Conservation (phyloP, 2,888 invertebrate genomes). For the Synanthedon vespiformis region DNA sequence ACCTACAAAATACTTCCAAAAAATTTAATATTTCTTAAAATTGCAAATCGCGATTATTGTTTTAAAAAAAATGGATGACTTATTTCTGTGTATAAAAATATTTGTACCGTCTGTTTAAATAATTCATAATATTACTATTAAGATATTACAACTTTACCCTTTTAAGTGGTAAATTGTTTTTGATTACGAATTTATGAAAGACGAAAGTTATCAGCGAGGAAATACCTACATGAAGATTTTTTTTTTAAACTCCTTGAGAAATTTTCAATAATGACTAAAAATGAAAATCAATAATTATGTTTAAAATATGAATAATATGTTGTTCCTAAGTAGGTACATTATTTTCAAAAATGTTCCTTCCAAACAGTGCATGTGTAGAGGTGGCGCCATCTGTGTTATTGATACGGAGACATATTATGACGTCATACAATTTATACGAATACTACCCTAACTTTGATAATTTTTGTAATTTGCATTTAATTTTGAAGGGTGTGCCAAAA, state of each 20-base stretch:
- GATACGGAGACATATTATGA: too few species aligned
- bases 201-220: too few species aligned
- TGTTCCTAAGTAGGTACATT: slow-evolving; percentile 60
- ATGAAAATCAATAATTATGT: not conserved
- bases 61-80: not conserved
- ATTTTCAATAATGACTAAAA: not conserved
- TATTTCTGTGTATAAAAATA: not conserved
- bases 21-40: too few species aligned
- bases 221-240: not conserved
- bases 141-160: too few species aligned
- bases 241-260: not conserved
- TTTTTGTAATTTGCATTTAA: slow-evolving; percentile 24
- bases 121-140: not conserved
- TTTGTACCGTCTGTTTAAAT: not conserved
- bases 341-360: slow-evolving; percentile 16
- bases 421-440: not conserved
- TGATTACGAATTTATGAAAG: too few species aligned
- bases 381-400: too few species aligned
- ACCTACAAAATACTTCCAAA: too few species aligned
- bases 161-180: too few species aligned
- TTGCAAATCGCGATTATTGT: not conserved
- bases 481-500: slow-evolving; percentile 51
- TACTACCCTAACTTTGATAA: slow-evolving; percentile 12
- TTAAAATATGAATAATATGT: not conserved
- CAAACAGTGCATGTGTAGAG: too few species aligned